phyloP scores from a whole-genome alignment of 2,888 invertebrate species.

The Melieria omissa region DNA sequence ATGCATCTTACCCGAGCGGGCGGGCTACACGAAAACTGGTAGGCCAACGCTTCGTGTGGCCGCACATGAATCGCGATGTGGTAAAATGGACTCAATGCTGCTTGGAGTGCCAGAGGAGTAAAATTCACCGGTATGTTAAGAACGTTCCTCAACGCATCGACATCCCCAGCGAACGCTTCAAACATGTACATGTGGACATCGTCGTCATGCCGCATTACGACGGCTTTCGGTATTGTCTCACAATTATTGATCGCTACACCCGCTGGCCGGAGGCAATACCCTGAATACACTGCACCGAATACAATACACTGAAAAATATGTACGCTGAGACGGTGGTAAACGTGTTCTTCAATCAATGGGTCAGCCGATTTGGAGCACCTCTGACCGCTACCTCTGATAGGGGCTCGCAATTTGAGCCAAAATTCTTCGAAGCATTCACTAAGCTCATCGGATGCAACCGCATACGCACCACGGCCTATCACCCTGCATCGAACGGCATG shows the following conservation, averaged over 20 bases:
- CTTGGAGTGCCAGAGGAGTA: no score
- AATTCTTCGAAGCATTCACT: slow-evolving; percentile 16
- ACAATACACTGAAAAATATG: slow-evolving; percentile 6
- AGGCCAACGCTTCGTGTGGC: no score
- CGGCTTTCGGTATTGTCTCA: background rate
- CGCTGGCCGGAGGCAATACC: slow-evolving; percentile 1
- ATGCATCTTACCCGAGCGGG: no score
- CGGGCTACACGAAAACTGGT: no score
- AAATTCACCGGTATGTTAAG: no score
- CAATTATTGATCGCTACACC: background rate
- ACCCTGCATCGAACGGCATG: slow-evolving; percentile 10
- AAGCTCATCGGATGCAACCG: slow-evolving; percentile 6
- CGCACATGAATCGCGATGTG: no score
- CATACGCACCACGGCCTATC: background rate
- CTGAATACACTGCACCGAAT: no score
- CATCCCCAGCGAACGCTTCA: no score
- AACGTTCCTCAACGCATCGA: no score
- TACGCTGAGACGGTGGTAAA: slow-evolving; percentile 13
- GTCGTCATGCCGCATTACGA: no score
- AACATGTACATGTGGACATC: no score
- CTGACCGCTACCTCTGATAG: slow-evolving; percentile 5
- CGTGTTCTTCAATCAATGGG: slow-evolving; percentile 11
- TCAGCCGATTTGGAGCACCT: slow-evolving; percentile 18
- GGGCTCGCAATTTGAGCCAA: slow-evolving; percentile 14
- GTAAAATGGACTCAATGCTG: no score